Evolutionary conservation across 2,888 invertebrate species (phyloP).

Genomic region (Tetranychus truncatus): DNA sequence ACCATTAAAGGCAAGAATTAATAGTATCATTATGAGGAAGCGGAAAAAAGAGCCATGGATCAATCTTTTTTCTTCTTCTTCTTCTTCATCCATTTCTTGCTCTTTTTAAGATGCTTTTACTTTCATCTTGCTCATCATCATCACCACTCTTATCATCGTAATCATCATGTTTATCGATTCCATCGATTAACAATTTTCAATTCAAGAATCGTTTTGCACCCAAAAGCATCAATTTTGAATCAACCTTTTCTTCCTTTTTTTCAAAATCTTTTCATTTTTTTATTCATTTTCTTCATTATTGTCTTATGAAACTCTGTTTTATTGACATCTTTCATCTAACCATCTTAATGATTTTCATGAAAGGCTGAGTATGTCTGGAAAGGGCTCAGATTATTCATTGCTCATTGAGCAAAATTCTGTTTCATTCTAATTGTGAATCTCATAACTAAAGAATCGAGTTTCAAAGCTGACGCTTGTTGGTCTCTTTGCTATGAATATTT

Average conservation of each 20-base stretch:
- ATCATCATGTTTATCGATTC: background rate
- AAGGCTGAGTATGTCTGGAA: too few species aligned
- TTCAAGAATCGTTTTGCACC: background rate
- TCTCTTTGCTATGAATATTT: too few species aligned
- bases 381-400: too few species aligned
- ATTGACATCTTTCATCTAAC: too few species aligned
- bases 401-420: too few species aligned
- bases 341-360: too few species aligned
- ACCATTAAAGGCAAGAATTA: background rate
- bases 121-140: background rate
- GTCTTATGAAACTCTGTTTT: too few species aligned
- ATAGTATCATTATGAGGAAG: background rate
- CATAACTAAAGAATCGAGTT: too few species aligned
- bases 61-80: background rate
- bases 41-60: background rate
- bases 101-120: background rate
- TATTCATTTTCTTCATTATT: too few species aligned
- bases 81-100: background rate
- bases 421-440: too few species aligned
- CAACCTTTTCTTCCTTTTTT: background rate
- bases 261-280: background rate
- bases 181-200: background rate
- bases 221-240: background rate
- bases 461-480: too few species aligned
- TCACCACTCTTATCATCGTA: background rate